Base-by-base conservation (phyloP, 92 coral and sea anemone genomes). In the Muricea muricata region DNA sequence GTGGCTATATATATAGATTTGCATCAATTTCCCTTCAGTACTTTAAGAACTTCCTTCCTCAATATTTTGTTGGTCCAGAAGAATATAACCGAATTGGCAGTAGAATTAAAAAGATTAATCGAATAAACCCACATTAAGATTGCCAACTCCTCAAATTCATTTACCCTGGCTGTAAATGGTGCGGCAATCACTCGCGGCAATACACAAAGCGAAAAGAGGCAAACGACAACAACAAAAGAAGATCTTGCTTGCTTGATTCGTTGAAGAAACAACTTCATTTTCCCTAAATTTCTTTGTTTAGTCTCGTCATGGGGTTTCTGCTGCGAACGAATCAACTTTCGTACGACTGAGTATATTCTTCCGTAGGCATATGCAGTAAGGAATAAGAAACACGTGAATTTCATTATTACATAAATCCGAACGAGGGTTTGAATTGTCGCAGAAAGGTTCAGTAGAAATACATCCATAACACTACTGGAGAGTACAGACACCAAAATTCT, bases 321-420 rank as follows among this genome's bases (percentile, higher is more conserved):
- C 7, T 18, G 24, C 28, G 20, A 15, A 1, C 26, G 65, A 15
- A 10, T 24, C 2, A 1, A 57, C 26, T 17, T 57, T 23, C 26
- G 15, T 1, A 24, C 28, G n/a, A n/a, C n/a, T n/a, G n/a, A n/a
- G n/a, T n/a, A n/a, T n/a, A n/a, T n/a, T n/a, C n/a, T n/a, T n/a
- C 23, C 21, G 48, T 30, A 75, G 41, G 81, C 81, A 75, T 41
- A 75, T 48, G 10, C 81, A 48, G 65, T 47, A 65, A 75, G 46
- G 40, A 75, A 15, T 15, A 75, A 75, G 34, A 75, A 65, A 75
- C 41, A n/a, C 81, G 3, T 23, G 0, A 4, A 21, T 46, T 41
- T 41, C 46, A 46, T 18, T 30, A 13, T 41, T 26, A 75, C 41
- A 75, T 30, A 75, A 3, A 75, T 47, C 48, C 24, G 0, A 1